Conservation (phyloP, 2,113 vertebrate species). For the Vulpes ferrilata region DNA sequence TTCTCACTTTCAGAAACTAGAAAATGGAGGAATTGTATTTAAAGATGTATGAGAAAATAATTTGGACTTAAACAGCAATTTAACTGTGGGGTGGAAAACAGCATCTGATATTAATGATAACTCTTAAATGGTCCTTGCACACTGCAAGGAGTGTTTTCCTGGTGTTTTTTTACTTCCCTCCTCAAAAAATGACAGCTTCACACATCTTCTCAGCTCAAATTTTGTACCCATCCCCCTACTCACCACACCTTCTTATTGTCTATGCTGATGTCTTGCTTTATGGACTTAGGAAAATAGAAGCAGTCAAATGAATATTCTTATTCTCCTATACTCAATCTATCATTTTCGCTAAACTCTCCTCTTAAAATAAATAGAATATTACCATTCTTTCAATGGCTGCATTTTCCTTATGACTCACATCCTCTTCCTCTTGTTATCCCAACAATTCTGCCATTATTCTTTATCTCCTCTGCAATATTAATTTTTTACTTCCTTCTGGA, state of each 20-base stretch:
- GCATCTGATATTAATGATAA: neutral
- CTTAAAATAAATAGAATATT: neutral
- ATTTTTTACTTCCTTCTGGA: neutral
- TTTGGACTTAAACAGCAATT: neutral
- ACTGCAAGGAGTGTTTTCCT: neutral
- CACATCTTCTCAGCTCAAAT: neutral
- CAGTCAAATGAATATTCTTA: neutral
- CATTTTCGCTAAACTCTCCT: neutral
- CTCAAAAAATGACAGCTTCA: neutral
- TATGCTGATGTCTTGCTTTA: neutral
- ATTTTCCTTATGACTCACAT: neutral
- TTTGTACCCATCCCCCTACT: too few relatives aligned
- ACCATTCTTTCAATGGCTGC: neutral
- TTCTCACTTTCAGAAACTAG: neutral
- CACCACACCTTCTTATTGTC: neutral
- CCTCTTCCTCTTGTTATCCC: neutral
- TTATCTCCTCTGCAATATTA: neutral
- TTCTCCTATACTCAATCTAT: neutral
- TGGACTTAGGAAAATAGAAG: neutral
- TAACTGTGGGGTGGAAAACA: neutral
- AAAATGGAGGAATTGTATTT: neutral
- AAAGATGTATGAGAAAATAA: neutral
- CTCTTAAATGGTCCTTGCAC: neutral
- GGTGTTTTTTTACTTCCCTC: neutral
- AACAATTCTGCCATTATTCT: neutral